Conservation (phyloP, 2,888 invertebrate genomes). For the Hypsopygia costalis region DNA sequence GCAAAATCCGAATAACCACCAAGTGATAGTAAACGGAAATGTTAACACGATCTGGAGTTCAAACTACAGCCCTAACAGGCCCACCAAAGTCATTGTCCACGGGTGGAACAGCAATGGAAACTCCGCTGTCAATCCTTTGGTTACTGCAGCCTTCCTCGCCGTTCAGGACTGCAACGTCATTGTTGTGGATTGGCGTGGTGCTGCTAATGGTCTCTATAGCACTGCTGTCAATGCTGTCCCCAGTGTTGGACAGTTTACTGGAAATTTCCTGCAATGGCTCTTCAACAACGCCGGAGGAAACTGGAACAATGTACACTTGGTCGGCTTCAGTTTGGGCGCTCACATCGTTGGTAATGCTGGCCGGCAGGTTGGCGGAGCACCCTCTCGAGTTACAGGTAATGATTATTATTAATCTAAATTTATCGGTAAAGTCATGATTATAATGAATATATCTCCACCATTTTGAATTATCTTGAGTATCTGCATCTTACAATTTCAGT, state of each 20-base stretch:
- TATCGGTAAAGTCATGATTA: no score
- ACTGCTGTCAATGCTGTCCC: constrained; percentile 51
- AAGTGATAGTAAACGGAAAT: constrained; percentile 45
- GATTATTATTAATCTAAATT: no score
- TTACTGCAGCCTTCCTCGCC: constrained; percentile 45
- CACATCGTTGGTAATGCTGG: constrained; percentile 64
- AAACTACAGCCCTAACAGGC: constrained; percentile 35
- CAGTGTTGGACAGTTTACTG: constrained; percentile 49
- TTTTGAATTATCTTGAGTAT: no score
- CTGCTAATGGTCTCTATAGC: constrained; percentile 38
- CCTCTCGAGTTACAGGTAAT: constrained; percentile 50
- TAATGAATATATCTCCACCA: no score
- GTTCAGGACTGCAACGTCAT: constrained; percentile 55
- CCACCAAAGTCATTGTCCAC: constrained; percentile 48
- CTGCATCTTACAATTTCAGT: no score
- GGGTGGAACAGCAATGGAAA: constrained; percentile 56
- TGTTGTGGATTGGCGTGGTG: constrained; percentile 57
- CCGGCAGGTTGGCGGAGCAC: constrained; percentile 31
- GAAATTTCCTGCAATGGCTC: constrained; percentile 60
- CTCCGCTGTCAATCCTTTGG: constrained; percentile 34
- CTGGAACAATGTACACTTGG: constrained; percentile 58
- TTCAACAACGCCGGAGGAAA: constrained; percentile 51
- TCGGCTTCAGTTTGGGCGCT: constrained; percentile 72
- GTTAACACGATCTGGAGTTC: constrained; percentile 41
- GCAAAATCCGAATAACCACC: constrained; percentile 37